Percentiles rank a stretch among this genome's conserved stretches.
These are phyloP conservation scores for Erythrolamprus reginae DNA, from an alignment of 2,113 vertebrate species.

Conservation along the genomic window DNA sequence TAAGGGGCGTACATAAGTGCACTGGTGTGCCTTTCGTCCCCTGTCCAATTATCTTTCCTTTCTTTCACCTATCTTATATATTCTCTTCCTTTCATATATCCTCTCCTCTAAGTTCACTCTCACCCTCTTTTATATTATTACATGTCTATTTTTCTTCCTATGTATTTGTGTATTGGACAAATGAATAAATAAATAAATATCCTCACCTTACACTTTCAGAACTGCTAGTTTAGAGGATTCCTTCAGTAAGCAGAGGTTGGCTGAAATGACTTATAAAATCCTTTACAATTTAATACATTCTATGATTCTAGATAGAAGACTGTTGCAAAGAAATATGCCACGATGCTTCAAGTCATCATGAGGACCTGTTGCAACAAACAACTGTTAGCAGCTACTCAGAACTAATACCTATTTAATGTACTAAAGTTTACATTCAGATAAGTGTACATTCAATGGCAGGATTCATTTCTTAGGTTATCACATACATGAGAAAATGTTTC, in stretches of 20 bases:
- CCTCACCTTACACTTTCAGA: too few species aligned
- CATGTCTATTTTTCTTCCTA: too few species aligned
- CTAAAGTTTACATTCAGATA: neutral
- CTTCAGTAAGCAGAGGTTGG: neutral
- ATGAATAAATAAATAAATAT: too few species aligned
- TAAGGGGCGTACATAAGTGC: too few species aligned
- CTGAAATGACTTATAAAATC: neutral
- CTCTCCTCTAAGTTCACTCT: too few species aligned
- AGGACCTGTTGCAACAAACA: neutral
- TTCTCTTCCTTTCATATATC: too few species aligned
- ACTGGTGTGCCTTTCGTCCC: too few species aligned
- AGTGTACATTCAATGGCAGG: neutral
- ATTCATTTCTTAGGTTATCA: neutral
- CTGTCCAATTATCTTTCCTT: too few species aligned
- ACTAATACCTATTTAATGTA: neutral
- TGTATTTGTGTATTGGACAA: too few species aligned
- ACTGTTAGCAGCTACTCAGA: neutral
- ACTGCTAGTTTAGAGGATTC: neutral
- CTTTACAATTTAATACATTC: neutral
- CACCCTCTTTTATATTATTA: too few species aligned
- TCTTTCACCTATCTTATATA: too few species aligned
- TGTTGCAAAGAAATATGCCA: neutral
- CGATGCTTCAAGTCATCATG: neutral
- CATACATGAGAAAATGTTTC: neutral
- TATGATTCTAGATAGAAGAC: neutral